Evolutionary conservation across 1,140 invertebrate species (phyloP).

Genomic region (Parapsyche elsis): DNA sequence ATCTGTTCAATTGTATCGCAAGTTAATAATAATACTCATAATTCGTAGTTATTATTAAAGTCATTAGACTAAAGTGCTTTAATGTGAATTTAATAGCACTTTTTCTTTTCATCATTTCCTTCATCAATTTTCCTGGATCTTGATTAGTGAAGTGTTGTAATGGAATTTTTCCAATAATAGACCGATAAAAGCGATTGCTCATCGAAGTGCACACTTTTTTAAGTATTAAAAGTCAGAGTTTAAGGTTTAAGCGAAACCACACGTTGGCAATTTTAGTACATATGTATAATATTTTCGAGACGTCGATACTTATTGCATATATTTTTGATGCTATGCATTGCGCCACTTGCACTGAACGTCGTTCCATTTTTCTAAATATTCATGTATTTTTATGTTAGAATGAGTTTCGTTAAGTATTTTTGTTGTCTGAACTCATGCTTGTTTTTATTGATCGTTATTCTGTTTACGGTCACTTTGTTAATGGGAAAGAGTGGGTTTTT

Average conservation of each 20-base stretch:
- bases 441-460: constrained; percentile 15
- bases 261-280: no score
- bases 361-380: neutral
- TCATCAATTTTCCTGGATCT: neutral
- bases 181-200: neutral
- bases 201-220: no score
- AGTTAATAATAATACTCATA: no score
- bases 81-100: neutral
- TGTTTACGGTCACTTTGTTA: neutral
- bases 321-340: no score
- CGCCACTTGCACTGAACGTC: neutral
- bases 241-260: no score
- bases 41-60: no score
- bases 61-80: no score
- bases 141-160: neutral
- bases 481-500: neutral
- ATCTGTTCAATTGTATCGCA: no score
- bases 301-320: no score
- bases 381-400: neutral
- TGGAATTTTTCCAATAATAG: constrained; percentile 4
- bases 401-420: neutral
- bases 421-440: neutral
- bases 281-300: no score
- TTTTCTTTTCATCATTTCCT: neutral
- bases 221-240: no score